These are phyloP conservation scores for Dermolepida albohirtum DNA, from an alignment of 2,888 invertebrate species.

Conservation along the genomic window DNA sequence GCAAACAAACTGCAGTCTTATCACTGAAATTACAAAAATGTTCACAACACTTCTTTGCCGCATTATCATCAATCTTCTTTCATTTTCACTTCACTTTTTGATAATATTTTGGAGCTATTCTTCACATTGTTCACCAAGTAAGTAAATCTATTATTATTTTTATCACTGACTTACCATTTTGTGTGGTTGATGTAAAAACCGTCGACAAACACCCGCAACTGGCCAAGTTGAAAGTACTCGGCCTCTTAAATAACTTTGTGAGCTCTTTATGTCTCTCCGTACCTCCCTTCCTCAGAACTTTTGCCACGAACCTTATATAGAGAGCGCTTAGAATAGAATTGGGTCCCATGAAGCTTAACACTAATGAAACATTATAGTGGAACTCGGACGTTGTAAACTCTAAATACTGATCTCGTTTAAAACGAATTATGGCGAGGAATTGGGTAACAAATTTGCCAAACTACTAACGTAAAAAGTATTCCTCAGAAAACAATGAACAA, in stretches of 20 bases:
- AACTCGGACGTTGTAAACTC: slow-evolving; percentile 40
- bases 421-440: slow-evolving; percentile 39
- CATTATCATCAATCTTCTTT: not conserved
- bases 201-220: slow-evolving; percentile 62
- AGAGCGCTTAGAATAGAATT: slow-evolving; percentile 58
- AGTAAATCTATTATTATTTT: not conserved
- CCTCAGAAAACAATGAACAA: too few species aligned
- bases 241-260: slow-evolving; percentile 61
- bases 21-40: not conserved
- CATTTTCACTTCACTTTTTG: slow-evolving; percentile 20
- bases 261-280: slow-evolving; percentile 42
- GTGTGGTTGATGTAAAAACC: slow-evolving; percentile 57
- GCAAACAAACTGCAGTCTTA: not conserved
- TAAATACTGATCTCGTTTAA: slow-evolving; percentile 21
- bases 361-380: slow-evolving; percentile 50
- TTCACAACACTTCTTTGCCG: slow-evolving; percentile 14
- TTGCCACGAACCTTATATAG: slow-evolving; percentile 59
- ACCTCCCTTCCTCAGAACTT: slow-evolving; percentile 50
- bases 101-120: not conserved
- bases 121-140: slow-evolving; percentile 5
- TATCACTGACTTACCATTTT: slow-evolving; percentile 60
- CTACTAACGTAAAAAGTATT: not conserved
- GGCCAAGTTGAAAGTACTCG: slow-evolving; percentile 47
- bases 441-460: slow-evolving; percentile 33
- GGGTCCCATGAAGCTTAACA: slow-evolving; percentile 48